Percentiles rank a stretch among this genome's conserved stretches.
phyloP scores from a whole-genome alignment of 92 coral and sea anemone species.

The Epizoanthus ramosus region DNA sequence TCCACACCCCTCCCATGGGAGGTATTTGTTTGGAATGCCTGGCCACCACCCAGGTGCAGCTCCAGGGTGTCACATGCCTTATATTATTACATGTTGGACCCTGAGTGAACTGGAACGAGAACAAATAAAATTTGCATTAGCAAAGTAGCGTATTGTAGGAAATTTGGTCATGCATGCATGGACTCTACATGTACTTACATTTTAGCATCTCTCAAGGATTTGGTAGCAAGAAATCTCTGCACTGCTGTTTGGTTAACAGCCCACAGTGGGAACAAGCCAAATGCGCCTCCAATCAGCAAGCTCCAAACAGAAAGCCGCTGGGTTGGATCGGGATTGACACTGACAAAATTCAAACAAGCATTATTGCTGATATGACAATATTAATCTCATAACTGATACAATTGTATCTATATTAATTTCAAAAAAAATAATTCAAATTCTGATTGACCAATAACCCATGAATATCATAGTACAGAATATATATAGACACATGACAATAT shows the following conservation, averaged over 20 bases:
- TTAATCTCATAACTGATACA: not conserved
- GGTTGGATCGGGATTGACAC: constrained; percentile 92
- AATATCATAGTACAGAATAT: too few species aligned
- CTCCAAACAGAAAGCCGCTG: constrained; percentile 94
- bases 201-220: constrained; percentile 88
- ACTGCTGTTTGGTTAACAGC: constrained; percentile 99
- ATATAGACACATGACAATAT: too few species aligned
- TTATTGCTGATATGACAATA: not conserved
- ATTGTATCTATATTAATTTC: too few species aligned
- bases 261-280: constrained; percentile 97
- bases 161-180: not conserved
- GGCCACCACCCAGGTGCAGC: too few species aligned
- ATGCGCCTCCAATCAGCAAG: constrained; percentile 92
- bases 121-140: too few species aligned
- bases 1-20: too few species aligned
- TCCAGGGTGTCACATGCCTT: too few species aligned
- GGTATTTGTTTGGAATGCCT: too few species aligned
- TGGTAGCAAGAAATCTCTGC: constrained; percentile 89
- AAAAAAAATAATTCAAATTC: not conserved
- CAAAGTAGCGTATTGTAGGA: too few species aligned
- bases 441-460: not conserved
- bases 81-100: too few species aligned
- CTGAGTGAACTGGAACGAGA: too few species aligned
- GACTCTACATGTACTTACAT: constrained; percentile 45
- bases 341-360: constrained; percentile 17